Evolutionary conservation across 2,888 invertebrate genomes (phyloP), one percentile per base, ranked within the genome.

Genomic region (Thecocarcelia acutangulata): DNA sequence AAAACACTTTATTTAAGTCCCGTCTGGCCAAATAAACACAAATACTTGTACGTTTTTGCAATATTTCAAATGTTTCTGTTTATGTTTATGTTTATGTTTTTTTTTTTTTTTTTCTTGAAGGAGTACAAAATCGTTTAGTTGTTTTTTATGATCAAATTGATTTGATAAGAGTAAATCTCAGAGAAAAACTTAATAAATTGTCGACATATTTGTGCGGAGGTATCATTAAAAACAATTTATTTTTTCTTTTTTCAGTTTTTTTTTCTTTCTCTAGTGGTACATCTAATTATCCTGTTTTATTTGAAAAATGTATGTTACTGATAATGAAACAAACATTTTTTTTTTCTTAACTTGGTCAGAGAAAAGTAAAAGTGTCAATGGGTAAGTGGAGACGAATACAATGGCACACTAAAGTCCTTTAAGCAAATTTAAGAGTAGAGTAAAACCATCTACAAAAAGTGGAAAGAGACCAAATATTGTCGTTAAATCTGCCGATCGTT

Each of bases 201-300:
- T 77, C 21, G 68, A 56, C 80, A 73, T 76, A 73, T 69, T 69
- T 77, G 73, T 77, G 73, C 63, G 52, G 37, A 76, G 13, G 59
- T 68, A 68, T 76, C 46, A 76, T 76, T 69, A 76, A 76, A 68
- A 59, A 54, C 59, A 66, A 61, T 69, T 76, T 46, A 17, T 68
- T 68, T 69, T 17, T 74, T 64, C 40, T 13, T 17, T 42, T 33
- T 73, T 11, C 9, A 1, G 3, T 33, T 8, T 5, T 33, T 33
- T 33, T 9, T 33, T 8, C 8, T 33, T 33, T 8, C 8, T 33
- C 9, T 5, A 33, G 50, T 42, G 28, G 52, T 33, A 46, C 70
- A 78, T 64, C 40, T 64, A 78, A 72, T 78, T 72, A 58, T 21
- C 40, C 48, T 48, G 56, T 50, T 78, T 70, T 58, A 50, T 42